Evolutionary conservation across 2,113 vertebrate species (phyloP).

Genomic region (Gambusia affinis): DNA sequence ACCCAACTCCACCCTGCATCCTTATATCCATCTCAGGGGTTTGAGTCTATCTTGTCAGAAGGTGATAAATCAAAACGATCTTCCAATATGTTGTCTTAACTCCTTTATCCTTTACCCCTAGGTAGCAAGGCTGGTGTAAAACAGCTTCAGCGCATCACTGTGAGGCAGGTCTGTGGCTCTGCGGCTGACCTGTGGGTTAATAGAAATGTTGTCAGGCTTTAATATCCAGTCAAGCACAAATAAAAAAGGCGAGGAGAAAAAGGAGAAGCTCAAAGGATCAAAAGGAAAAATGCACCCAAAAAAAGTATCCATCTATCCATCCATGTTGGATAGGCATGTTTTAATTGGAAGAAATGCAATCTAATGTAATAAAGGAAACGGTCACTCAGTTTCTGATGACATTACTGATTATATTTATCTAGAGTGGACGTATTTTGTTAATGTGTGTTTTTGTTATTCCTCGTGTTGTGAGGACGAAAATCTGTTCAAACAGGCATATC

Average conservation of each 20-base stretch:
- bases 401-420: constrained; percentile 24
- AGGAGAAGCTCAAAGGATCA: constrained; percentile 14
- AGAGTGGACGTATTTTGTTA: constrained; percentile 8
- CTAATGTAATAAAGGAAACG: constrained; percentile 35
- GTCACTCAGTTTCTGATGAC: constrained; percentile 26
- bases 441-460: not conserved
- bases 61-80: constrained; percentile 63
- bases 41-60: constrained; percentile 21
- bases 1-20: constrained; percentile 35
- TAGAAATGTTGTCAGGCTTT: constrained; percentile 68
- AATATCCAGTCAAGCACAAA: constrained; percentile 51
- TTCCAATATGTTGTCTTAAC: constrained; percentile 51
- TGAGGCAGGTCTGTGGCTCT: constrained; percentile 48
- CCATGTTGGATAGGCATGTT: not conserved
- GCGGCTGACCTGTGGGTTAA: constrained; percentile 69
- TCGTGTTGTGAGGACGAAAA: not conserved
- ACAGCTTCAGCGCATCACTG: constrained; percentile 61
- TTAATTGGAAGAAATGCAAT: constrained; percentile 46
- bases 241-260: not conserved
- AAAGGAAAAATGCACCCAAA: constrained; percentile 20
- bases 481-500: constrained; percentile 7
- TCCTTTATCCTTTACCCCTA: constrained; percentile 58
- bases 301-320: not conserved
- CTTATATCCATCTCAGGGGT: constrained; percentile 1
- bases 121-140: constrained; percentile 58